These are phyloP conservation scores for Iguana delicatissima DNA, from an alignment of 2,797 vertebrate species.

Conservation along the genomic window DNA sequence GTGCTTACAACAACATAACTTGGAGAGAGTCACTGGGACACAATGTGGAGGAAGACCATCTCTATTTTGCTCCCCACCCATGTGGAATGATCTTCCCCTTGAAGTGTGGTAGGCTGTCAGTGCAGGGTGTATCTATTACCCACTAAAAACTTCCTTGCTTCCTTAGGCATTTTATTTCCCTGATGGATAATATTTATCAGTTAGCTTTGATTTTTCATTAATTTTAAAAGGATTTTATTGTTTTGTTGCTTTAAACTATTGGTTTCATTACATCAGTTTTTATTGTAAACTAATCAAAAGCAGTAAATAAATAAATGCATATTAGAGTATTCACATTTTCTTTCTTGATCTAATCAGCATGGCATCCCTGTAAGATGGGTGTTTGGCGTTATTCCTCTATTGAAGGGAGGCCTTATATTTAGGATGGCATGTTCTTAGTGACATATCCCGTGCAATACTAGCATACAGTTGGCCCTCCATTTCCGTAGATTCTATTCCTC, in stretches of 20 bases:
- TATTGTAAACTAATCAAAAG: not conserved
- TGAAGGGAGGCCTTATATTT: not conserved
- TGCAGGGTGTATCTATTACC: not conserved
- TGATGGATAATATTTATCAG: not conserved
- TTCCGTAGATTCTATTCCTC: no score
- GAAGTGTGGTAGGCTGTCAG: not conserved
- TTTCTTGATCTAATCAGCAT: not conserved
- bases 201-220: no score
- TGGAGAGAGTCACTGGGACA: not conserved
- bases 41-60: no score
- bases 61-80: no score
- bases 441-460: no score
- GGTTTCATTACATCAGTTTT: not conserved
- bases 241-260: not conserved
- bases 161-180: not conserved
- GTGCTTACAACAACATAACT: not conserved
- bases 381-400: not conserved
- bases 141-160: not conserved
- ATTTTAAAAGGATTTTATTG: not conserved
- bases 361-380: not conserved
- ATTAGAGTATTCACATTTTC: not conserved
- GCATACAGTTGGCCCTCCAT: no score
- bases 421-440: no score
- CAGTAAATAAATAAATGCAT: not conserved
- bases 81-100: not conserved